These are phyloP conservation scores for Amyelois transitella DNA, from an alignment of 1,140 invertebrate genomes.

Conservation along the genomic window DNA sequence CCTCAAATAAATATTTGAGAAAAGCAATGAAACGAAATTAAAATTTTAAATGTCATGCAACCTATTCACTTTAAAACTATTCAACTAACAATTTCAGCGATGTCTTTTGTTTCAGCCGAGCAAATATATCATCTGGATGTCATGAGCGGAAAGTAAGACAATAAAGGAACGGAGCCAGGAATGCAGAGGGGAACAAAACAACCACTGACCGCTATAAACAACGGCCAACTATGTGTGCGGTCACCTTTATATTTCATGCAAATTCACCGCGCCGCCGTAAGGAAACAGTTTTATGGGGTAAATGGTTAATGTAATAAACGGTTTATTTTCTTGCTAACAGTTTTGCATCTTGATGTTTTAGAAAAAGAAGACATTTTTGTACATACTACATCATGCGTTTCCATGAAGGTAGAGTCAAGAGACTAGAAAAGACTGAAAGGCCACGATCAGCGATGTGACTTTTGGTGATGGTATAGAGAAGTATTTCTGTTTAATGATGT, in stretches of 20 bases:
- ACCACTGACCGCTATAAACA: constrained; percentile 68
- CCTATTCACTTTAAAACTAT: constrained; percentile 5
- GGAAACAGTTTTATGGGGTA: constrained; percentile 44
- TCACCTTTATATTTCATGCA: constrained; percentile 74
- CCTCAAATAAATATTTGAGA: no score
- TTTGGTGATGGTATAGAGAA: no score
- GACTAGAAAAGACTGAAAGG: no score
- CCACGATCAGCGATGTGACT: no score
- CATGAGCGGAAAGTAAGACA: constrained; percentile 68
- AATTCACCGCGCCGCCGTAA: constrained; percentile 40
- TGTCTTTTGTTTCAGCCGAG: constrained; percentile 35
- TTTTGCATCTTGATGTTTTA: not conserved
- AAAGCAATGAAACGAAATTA: no score
- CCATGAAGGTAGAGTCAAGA: no score
- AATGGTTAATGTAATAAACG: constrained; percentile 45
- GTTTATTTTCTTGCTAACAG: constrained; percentile 12
- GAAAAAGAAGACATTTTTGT: not conserved
- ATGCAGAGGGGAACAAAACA: constrained; percentile 54
- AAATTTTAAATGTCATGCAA: not conserved
- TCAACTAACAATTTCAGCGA: constrained; percentile 25
- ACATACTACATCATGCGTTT: no score
- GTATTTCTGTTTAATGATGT: no score
- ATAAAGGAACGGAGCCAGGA: constrained; percentile 65
- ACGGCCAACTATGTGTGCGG: constrained; percentile 62
- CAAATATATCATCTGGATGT: constrained; percentile 53